Conservation (phyloP, 2,797 vertebrate genomes). For the Epinephelus coioides region DNA sequence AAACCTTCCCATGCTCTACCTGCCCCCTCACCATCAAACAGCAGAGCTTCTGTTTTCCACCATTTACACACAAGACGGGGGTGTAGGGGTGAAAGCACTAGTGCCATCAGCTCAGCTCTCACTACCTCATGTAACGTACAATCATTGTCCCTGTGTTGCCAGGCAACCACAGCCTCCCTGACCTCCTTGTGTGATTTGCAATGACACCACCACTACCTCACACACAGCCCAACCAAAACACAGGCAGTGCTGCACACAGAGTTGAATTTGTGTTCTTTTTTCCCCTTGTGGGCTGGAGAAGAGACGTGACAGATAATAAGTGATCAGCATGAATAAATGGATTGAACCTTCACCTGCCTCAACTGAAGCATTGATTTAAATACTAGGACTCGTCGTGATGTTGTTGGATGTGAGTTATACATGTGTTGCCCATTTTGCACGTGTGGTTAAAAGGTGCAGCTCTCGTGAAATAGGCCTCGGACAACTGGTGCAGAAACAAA, state of each 20-base stretch:
- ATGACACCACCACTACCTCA: neutral
- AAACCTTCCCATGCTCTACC: conserved; percentile 34
- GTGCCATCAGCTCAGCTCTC: conserved; percentile 1
- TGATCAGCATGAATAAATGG: neutral
- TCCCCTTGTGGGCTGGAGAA: neutral
- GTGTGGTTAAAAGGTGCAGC: neutral
- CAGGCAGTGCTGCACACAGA: neutral
- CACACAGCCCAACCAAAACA: neutral
- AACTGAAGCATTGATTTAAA: neutral
- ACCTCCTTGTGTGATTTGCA: conserved; percentile 41
- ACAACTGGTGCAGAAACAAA: conserved; percentile 53
- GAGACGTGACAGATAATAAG: neutral
- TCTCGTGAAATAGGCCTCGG: neutral
- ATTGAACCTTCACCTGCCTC: neutral
- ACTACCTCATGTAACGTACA: conserved; percentile 20
- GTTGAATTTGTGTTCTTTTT: too few species aligned
- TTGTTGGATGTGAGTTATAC: too few species aligned
- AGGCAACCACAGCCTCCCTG: conserved; percentile 60
- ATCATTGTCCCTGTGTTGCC: conserved; percentile 64
- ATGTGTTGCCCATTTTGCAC: neutral
- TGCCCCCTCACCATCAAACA: conserved; percentile 2
- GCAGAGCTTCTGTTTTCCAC: conserved; percentile 17
- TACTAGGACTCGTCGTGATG: too few species aligned
- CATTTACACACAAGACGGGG: conserved; percentile 17
- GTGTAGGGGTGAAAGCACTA: neutral